Evolutionary conservation across 2,888 invertebrate species (phyloP), one percentile per base, ranked within the genome.

Genomic region (Leptarthrus brevirostris): DNA sequence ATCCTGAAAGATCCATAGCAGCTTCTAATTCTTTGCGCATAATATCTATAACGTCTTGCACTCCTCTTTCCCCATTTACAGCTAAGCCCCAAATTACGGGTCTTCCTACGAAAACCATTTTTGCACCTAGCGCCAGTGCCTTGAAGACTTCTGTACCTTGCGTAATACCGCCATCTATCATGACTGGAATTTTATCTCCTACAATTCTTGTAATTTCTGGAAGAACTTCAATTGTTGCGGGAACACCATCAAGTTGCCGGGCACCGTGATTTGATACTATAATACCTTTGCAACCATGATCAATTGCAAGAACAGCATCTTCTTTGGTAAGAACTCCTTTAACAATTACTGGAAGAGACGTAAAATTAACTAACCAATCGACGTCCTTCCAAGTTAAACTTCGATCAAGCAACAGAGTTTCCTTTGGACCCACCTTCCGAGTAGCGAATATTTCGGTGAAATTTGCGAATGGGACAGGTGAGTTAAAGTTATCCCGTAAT

Each of bases 181-280:
- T 95, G 5, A 95, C 87, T 82, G 95, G 94, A 12, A 91, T 86
- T 79, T 87, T 86, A 75, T 88, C 86, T 12, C 88, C 88, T 3
- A 91, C 89, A 1, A 91, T 92, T 79, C 88, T 85, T 0, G 90
- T 88, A 74, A 95, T 88, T 85, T 93, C 93, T 0, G 92, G 89
- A 44, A 95, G 84, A 1, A 88, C 92, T 86, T 93, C 93, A 78
- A 95, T 93, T 90, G 93, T 81, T 14, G 94, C 89, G 24, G 92
- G 91, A 14, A 91, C 90, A 24, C 91, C 89, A 81, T 96, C 96
- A 44, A 96, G 85, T 85, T 96, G 95, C 77, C 95, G 87, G 0
- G 92, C 95, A 2, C 95, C 96, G 81, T 96, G 96, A 83, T 96
- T 96, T 0, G 95, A 95, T 14, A 96, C 95, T 73, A 93, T 85